Percentiles rank a stretch among this genome's conserved stretches.
Evolutionary conservation across 2,888 invertebrate species (phyloP).

Genomic region (Nycteola revayana): DNA sequence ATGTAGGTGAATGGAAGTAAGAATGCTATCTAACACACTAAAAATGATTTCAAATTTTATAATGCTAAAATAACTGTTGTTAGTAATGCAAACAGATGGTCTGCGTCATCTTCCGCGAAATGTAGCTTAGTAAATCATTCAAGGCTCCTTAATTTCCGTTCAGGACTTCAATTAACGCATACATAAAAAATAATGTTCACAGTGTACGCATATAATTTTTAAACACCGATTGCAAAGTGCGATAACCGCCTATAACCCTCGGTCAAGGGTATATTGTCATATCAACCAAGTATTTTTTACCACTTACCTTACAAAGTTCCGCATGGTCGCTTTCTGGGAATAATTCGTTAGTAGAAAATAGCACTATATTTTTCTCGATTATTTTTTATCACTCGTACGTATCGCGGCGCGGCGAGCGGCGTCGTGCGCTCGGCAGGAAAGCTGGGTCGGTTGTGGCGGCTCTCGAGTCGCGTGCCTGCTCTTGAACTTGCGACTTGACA

Average conservation of each 20-base stretch:
- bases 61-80: too few relatives aligned
- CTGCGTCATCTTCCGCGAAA: slow-evolving; percentile 13
- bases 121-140: slow-evolving; percentile 7
- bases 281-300: slow-evolving; percentile 22
- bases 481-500: slow-evolving; percentile 71
- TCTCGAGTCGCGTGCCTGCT: slow-evolving; percentile 47
- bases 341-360: slow-evolving; percentile 33
- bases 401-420: slow-evolving; percentile 39
- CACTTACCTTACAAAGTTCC: slow-evolving; percentile 68
- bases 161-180: slow-evolving; percentile 37
- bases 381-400: slow-evolving; percentile 43
- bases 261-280: slow-evolving; percentile 44
- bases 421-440: slow-evolving; percentile 59
- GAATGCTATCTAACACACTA: too few relatives aligned
- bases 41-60: too few relatives aligned
- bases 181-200: slow-evolving; percentile 37
- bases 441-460: slow-evolving; percentile 60
- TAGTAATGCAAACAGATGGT: too few relatives aligned
- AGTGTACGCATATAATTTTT: slow-evolving; percentile 29
- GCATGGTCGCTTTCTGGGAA: slow-evolving; percentile 51
- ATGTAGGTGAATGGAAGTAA: too few relatives aligned
- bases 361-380: slow-evolving; percentile 37
- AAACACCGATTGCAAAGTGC: slow-evolving; percentile 37
- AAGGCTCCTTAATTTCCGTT: slow-evolving; percentile 25
- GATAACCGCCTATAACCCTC: slow-evolving; percentile 48